Conservation (phyloP, 2,888 invertebrate species). For the Bombyx huttoni region DNA sequence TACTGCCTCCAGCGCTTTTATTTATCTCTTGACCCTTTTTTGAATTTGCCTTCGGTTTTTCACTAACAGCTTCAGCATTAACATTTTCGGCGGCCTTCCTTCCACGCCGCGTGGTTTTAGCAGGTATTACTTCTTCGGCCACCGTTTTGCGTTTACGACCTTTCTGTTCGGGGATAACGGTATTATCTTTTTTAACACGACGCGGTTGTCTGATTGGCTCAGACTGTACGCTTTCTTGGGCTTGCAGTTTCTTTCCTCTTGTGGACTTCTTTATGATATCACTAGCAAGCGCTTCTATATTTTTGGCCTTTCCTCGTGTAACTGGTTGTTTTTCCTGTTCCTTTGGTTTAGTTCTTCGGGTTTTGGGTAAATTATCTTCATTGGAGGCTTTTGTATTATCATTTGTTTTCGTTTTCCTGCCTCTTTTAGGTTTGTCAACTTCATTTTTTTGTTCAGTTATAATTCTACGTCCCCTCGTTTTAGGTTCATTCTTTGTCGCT, state of each 20-base stretch:
- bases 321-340: no score
- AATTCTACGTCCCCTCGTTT: slow-evolving; percentile 11
- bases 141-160: slow-evolving; percentile 19
- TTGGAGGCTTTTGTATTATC: neutral
- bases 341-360: no score
- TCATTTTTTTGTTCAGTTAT: slow-evolving; percentile 5
- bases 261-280: no score
- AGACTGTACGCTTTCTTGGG: slow-evolving; percentile 12
- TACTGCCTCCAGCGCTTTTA: neutral
- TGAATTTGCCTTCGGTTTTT: neutral
- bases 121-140: slow-evolving; percentile 12
- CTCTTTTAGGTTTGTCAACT: slow-evolving; percentile 5
- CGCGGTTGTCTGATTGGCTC: slow-evolving; percentile 10
- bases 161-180: slow-evolving; percentile 7
- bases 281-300: neutral
- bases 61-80: slow-evolving; percentile 1
- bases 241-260: slow-evolving; percentile 10
- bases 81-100: slow-evolving; percentile 10
- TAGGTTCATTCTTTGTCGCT: slow-evolving; percentile 7
- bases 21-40: neutral
- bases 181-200: slow-evolving; percentile 4
- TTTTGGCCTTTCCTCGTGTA: neutral
- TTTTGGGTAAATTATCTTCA: neutral
- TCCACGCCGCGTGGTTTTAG: slow-evolving; percentile 15
- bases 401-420: neutral